A percentile compares a stretch with the other conserved stretches of the same genome.
Conservation (phyloP, 2,888 invertebrate genomes). For the Zygaena filipendulae region DNA sequence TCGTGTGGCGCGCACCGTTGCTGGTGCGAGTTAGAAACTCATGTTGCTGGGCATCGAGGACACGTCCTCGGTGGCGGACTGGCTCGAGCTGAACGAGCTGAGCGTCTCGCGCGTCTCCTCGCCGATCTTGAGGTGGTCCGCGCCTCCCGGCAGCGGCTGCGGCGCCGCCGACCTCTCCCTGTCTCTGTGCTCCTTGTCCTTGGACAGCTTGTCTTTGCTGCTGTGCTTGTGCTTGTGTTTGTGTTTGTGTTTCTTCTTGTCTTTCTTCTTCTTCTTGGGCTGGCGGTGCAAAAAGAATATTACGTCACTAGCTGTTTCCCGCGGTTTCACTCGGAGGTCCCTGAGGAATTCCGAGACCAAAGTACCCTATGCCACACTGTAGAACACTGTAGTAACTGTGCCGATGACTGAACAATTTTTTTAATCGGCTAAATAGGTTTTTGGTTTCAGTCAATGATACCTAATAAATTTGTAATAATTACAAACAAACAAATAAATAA, state of each 20-base stretch:
- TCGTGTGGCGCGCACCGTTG: too few species aligned
- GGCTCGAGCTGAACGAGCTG: slow-evolving; percentile 81
- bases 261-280: slow-evolving; percentile 79
- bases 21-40: slow-evolving; percentile 31
- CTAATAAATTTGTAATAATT: too few species aligned
- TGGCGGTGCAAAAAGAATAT: slow-evolving; percentile 31
- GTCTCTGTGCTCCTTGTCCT: slow-evolving; percentile 63
- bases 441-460: too few species aligned
- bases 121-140: slow-evolving; percentile 70
- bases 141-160: slow-evolving; percentile 32
- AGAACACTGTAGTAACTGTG: too few species aligned
- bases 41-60: slow-evolving; percentile 52
- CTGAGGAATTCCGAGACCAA: too few species aligned
- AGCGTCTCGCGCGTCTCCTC: slow-evolving; percentile 82
- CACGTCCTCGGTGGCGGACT: slow-evolving; percentile 72
- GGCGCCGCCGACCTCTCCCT: slow-evolving; percentile 30
- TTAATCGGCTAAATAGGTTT: too few species aligned
- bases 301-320: too few species aligned
- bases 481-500: too few species aligned
- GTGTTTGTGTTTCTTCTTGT: slow-evolving; percentile 87
- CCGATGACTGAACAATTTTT: too few species aligned
- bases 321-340: too few species aligned
- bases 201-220: slow-evolving; percentile 42
- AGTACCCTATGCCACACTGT: too few species aligned
- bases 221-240: slow-evolving; percentile 91